Conservation (phyloP, 1,140 invertebrate species). For the Macrotrachela quadricornifera region DNA sequence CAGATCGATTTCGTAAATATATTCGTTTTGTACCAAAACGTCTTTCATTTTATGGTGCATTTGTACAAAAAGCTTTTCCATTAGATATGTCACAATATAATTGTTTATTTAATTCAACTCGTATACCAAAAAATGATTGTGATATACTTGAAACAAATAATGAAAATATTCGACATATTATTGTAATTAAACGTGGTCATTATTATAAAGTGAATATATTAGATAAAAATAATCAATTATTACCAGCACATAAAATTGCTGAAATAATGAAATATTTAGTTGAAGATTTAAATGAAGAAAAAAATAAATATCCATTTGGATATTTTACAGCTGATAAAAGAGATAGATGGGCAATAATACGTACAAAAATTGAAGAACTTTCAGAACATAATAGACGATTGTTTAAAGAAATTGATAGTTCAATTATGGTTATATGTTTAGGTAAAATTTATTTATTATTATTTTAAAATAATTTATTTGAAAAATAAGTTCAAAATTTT, state of each 20-base stretch:
- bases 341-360: conserved; percentile 57
- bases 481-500: no score
- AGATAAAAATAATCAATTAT: conserved; percentile 45
- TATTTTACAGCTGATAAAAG: conserved; percentile 59
- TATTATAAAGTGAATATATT: conserved; percentile 73
- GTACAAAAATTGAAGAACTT: conserved; percentile 39
- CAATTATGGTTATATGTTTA: no score
- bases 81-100: conserved; percentile 91
- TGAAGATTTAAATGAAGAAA: conserved; percentile 6
- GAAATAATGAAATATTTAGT: not conserved
- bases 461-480: no score
- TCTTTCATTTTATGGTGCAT: conserved; percentile 55
- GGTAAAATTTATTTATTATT: no score
- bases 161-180: conserved; percentile 46
- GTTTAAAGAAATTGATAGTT: conserved; percentile 53
- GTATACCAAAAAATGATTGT: conserved; percentile 42
- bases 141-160: conserved; percentile 13
- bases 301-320: conserved; percentile 38
- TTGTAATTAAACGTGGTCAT: conserved; percentile 62
- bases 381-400: conserved; percentile 42
- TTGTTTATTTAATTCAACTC: conserved; percentile 59
- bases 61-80: conserved; percentile 79
- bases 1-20: conserved; percentile 45
- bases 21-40: conserved; percentile 29
- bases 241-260: conserved; percentile 1